Conservation (phyloP, 2,113 vertebrate species). For the Hypomesus transpacificus region DNA sequence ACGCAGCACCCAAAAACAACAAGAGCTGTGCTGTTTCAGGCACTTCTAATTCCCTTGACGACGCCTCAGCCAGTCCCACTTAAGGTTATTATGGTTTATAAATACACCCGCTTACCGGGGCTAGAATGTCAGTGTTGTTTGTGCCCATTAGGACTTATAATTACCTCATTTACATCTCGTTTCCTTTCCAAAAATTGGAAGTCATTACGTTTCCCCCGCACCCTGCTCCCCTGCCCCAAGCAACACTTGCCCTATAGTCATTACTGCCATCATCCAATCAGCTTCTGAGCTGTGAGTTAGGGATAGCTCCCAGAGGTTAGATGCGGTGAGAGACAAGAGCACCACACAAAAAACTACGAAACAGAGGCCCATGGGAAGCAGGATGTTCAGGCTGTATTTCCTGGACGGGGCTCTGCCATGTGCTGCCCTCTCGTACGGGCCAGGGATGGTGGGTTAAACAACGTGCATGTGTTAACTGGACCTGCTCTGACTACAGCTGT, state of each 20-base stretch:
- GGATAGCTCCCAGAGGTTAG: slow-evolving; percentile 46
- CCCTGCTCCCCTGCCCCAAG: neutral
- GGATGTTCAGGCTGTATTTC: slow-evolving; percentile 37
- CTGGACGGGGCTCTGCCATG: slow-evolving; percentile 7
- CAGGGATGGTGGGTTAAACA: too few species aligned
- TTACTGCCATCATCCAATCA: slow-evolving; percentile 62
- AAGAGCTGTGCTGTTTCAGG: slow-evolving; percentile 58
- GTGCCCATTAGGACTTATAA: slow-evolving; percentile 72
- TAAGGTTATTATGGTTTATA: slow-evolving; percentile 74
- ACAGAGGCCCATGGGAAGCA: slow-evolving; percentile 37
- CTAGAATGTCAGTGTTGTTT: slow-evolving; percentile 64
- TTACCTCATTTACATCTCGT: slow-evolving; percentile 76
- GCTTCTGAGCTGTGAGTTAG: slow-evolving; percentile 40
- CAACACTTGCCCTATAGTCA: slow-evolving; percentile 12
- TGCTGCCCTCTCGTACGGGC: too few species aligned
- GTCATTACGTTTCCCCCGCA: slow-evolving; percentile 57
- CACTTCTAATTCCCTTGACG: slow-evolving; percentile 61
- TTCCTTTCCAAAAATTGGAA: slow-evolving; percentile 72
- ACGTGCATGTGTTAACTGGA: too few species aligned
- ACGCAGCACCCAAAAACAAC: slow-evolving; percentile 47
- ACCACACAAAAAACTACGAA: slow-evolving; percentile 8
- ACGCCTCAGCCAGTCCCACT: slow-evolving; percentile 65
- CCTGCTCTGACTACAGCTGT: too few species aligned
- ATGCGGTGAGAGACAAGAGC: slow-evolving; percentile 20
- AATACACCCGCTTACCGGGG: slow-evolving; percentile 65